Evolutionary conservation across 2,113 vertebrate species (phyloP).

Genomic region (Gadus macrocephalus): DNA sequence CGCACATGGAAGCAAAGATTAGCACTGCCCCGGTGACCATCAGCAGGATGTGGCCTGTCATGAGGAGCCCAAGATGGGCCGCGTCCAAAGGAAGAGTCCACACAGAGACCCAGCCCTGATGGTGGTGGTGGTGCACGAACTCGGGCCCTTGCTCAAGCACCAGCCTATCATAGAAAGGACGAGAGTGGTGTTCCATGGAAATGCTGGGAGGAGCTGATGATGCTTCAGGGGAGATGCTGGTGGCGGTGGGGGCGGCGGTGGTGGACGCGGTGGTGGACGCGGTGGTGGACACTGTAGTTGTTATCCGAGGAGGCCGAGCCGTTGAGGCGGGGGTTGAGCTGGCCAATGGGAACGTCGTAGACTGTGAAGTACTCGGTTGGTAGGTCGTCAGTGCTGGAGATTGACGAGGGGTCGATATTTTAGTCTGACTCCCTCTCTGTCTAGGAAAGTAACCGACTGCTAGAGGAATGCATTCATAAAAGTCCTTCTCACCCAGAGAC

Average conservation of each 20-base stretch:
- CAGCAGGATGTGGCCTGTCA: constrained; percentile 61
- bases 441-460: background rate
- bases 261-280: background rate
- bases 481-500: constrained; percentile 44
- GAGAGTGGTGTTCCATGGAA: background rate
- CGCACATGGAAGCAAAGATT: constrained; percentile 46
- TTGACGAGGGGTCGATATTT: background rate
- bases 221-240: background rate
- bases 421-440: background rate
- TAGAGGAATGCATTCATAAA: constrained; percentile 32
- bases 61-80: constrained; percentile 51
- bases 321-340: background rate
- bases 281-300: background rate
- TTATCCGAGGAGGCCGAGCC: background rate
- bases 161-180: constrained; percentile 39
- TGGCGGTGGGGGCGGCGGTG: background rate
- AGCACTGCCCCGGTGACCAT: constrained; percentile 50
- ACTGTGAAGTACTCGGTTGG: background rate
- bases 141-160: constrained; percentile 56
- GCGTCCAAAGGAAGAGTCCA: constrained; percentile 79
- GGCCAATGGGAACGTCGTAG: background rate
- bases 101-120: constrained; percentile 76
- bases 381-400: background rate
- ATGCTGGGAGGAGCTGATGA: background rate
- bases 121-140: constrained; percentile 71